These are phyloP conservation scores for Theristicus caerulescens DNA, from an alignment of 2,113 vertebrate species.

Conservation along the genomic window DNA sequence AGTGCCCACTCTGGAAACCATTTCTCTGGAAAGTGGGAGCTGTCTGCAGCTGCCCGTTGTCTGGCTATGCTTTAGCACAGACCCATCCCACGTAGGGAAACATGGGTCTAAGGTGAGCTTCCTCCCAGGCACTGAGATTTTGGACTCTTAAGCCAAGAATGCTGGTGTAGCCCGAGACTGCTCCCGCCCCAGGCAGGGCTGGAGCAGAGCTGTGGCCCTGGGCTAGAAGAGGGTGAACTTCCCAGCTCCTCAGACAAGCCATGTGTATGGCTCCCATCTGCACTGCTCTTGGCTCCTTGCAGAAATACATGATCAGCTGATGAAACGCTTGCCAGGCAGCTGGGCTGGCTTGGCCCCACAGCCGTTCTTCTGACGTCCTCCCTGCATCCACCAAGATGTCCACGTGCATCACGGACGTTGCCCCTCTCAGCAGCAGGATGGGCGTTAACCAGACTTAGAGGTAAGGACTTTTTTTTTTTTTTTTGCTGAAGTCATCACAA, in stretches of 20 bases:
- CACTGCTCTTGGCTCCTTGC: background rate
- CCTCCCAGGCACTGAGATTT: background rate
- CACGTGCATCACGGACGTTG: background rate
- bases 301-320: background rate
- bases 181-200: background rate
- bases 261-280: background rate
- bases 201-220: background rate
- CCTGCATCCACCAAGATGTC: background rate
- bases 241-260: background rate
- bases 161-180: background rate
- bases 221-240: background rate
- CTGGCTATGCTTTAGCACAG: background rate
- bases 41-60: background rate
- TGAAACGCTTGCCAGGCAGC: conserved; percentile 2
- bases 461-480: background rate
- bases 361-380: background rate
- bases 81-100: background rate
- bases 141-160: background rate
- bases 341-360: background rate
- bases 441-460: background rate
- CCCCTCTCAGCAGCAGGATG: background rate
- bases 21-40: background rate
- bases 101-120: background rate
- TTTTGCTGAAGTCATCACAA: background rate
- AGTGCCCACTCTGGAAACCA: background rate